These are phyloP conservation scores for Sicus ferrugineus DNA, from an alignment of 2,888 invertebrate species.

Conservation along the genomic window DNA sequence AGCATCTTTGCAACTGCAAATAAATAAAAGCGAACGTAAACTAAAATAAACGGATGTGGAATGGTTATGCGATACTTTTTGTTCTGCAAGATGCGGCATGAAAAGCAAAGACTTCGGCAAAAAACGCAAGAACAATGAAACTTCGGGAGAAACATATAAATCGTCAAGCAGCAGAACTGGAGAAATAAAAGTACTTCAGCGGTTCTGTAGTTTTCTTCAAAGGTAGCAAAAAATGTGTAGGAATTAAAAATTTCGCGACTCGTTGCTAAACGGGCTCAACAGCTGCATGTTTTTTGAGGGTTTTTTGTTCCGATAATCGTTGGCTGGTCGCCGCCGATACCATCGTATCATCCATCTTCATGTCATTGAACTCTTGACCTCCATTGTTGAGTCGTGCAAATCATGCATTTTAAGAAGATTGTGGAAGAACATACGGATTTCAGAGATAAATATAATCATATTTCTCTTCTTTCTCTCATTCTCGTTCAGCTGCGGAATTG, in stretches of 20 bases:
- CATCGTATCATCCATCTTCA: too few relatives aligned
- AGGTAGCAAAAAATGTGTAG: background rate
- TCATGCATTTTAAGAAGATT: too few relatives aligned
- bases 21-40: background rate
- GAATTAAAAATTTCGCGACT: background rate
- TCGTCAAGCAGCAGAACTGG: background rate
- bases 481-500: too few relatives aligned
- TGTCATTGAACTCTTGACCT: too few relatives aligned
- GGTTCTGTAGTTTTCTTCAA: background rate
- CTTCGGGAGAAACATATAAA: background rate
- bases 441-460: too few relatives aligned
- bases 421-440: too few relatives aligned
- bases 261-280: background rate
- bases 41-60: constrained; percentile 24
- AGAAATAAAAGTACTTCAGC: too few relatives aligned
- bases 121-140: background rate
- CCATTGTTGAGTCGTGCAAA: too few relatives aligned
- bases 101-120: background rate
- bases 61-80: constrained; percentile 26
- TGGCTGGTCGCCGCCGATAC: too few relatives aligned
- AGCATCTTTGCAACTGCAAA: too few relatives aligned
- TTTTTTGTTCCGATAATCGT: background rate
- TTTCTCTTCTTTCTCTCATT: too few relatives aligned
- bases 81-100: background rate
- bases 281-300: background rate